A percentile compares a stretch with the other conserved stretches of the same genome.
phyloP scores from a whole-genome alignment of 2,888 invertebrate species.

The Agriotes lineatus region DNA sequence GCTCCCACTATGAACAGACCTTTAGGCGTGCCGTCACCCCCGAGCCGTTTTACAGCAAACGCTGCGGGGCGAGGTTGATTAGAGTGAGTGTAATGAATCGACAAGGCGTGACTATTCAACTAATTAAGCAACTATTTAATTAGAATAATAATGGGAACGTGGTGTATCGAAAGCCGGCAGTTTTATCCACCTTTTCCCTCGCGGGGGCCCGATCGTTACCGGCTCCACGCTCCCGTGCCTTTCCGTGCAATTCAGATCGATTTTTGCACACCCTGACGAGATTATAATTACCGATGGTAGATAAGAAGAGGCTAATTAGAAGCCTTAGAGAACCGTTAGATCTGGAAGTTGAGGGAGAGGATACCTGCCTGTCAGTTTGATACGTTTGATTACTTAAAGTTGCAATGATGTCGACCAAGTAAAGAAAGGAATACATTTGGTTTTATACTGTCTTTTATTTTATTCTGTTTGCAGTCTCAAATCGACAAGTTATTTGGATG shows the following conservation, averaged over 20 bases:
- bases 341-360: too few relatives aligned
- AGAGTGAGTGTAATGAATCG: not conserved
- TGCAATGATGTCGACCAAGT: too few relatives aligned
- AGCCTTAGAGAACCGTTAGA: not conserved
- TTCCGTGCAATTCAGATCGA: not conserved
- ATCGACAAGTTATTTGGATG: too few relatives aligned
- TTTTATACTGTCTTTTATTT: too few relatives aligned
- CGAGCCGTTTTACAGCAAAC: not conserved
- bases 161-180: not conserved
- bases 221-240: not conserved
- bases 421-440: too few relatives aligned
- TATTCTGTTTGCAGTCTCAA: too few relatives aligned
- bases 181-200: slow-evolving; percentile 3
- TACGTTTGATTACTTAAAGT: too few relatives aligned
- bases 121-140: slow-evolving; percentile 27
- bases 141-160: slow-evolving; percentile 5
- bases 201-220: not conserved
- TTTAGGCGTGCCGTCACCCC: too few relatives aligned
- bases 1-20: too few relatives aligned
- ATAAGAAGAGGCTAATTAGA: not conserved
- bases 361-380: too few relatives aligned
- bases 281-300: slow-evolving; percentile 4
- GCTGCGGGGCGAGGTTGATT: slow-evolving; percentile 10
- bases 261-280: slow-evolving; percentile 7
- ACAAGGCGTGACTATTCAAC: slow-evolving; percentile 10